These are phyloP conservation scores for Ptyas mucosa DNA, from an alignment of 2,113 vertebrate species.

Conservation along the genomic window DNA sequence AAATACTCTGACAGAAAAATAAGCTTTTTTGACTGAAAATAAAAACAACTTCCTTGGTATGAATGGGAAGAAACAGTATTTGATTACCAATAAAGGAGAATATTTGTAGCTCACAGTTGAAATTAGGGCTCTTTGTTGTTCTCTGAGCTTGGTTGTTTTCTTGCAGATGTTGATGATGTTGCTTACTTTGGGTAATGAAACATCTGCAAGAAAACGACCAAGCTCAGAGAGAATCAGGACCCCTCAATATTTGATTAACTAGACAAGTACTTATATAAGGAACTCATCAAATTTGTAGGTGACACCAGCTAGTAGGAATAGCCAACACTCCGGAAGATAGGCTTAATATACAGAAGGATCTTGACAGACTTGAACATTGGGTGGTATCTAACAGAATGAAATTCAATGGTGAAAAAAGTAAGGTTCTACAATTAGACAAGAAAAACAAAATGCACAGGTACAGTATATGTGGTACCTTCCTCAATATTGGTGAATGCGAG, in stretches of 20 bases:
- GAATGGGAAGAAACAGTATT: not conserved
- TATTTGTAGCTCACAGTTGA: not conserved
- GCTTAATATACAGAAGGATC: no score
- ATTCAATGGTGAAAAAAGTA: no score
- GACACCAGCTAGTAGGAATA: no score
- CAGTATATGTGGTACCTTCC: no score
- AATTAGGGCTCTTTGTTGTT: not conserved
- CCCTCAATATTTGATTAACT: not conserved
- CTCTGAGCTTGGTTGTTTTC: not conserved
- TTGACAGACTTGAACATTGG: no score
- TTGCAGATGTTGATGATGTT: not conserved
- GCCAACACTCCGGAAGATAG: no score
- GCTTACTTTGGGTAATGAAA: not conserved
- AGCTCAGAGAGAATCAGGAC: not conserved
- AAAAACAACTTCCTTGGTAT: not conserved
- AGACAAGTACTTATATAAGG: not conserved
- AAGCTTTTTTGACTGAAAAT: not conserved
- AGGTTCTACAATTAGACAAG: no score
- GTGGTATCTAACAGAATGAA: no score
- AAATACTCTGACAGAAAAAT: not conserved
- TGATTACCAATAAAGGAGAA: not conserved
- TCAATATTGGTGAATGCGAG: no score
- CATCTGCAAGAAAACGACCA: not conserved
- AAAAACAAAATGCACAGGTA: no score
- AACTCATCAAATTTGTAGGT: no score